Evolutionary conservation across 2,797 vertebrate genomes (phyloP).

Genomic region (Ctenosaura bakeri): DNA sequence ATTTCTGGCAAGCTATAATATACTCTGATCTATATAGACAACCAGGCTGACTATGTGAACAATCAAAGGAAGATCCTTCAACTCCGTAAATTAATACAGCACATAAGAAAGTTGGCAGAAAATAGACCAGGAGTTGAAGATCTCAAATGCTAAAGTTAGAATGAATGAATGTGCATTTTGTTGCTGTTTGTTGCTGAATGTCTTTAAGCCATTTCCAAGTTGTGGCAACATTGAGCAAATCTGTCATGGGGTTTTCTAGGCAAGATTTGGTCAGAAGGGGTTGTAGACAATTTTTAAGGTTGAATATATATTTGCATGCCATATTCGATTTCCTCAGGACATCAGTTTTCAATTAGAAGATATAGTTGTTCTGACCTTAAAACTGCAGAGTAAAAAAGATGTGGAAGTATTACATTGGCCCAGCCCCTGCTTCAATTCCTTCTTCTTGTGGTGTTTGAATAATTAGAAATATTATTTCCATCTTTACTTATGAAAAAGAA

Average conservation of each 20-base stretch:
- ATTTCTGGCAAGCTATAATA: not conserved
- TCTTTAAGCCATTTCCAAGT: no score
- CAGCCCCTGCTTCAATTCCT: no score
- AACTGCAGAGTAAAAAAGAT: not conserved
- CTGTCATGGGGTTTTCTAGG: not conserved
- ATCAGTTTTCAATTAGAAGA: not conserved
- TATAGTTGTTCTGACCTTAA: no score
- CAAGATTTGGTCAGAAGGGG: not conserved
- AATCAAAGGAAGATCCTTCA: not conserved
- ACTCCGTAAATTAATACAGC: not conserved
- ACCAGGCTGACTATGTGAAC: not conserved
- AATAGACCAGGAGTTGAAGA: not conserved
- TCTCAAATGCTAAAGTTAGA: not conserved
- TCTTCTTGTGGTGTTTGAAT: not conserved
- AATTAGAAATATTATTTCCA: not conserved
- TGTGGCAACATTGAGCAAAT: not conserved
- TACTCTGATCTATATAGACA: not conserved
- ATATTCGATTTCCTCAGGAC: not conserved
- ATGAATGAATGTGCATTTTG: not conserved
- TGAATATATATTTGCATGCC: not conserved
- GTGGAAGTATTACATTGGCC: no score
- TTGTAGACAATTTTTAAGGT: not conserved
- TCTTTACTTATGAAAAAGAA: not conserved
- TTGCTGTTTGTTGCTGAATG: not conserved
- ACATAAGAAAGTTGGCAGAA: not conserved